A percentile compares a stretch with the other conserved stretches of the same genome.
phyloP scores from a whole-genome alignment of 2,888 invertebrate genomes.

The Drosophila macrospina region DNA sequence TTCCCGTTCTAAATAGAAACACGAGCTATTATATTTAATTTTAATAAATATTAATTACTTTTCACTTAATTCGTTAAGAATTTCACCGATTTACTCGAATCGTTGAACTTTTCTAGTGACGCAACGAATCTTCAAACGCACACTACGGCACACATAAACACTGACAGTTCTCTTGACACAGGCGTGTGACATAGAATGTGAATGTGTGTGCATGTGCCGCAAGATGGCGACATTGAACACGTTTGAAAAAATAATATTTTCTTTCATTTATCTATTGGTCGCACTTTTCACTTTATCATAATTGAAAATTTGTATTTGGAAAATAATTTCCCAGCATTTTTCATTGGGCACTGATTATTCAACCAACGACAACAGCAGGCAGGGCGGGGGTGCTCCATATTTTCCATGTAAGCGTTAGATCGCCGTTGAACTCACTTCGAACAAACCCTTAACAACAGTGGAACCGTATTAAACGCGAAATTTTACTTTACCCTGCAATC shows the following conservation, averaged over 20 bases:
- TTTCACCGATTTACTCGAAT: slow-evolving; percentile 34
- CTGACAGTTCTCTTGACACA: slow-evolving; percentile 55
- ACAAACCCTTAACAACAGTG: slow-evolving; percentile 85
- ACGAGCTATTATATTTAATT: slow-evolving; percentile 17
- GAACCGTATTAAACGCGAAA: slow-evolving; percentile 79
- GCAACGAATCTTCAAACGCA: slow-evolving; percentile 68
- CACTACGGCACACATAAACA: slow-evolving; percentile 37
- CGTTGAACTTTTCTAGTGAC: slow-evolving; percentile 65
- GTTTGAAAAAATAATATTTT: slow-evolving; percentile 58
- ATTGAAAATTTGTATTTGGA: slow-evolving; percentile 21
- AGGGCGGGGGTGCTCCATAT: slow-evolving; percentile 53
- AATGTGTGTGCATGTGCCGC: slow-evolving; percentile 62
- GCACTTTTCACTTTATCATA: slow-evolving; percentile 47
- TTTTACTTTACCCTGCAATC: slow-evolving; percentile 65
- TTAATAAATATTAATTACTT: slow-evolving; percentile 21
- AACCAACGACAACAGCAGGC: slow-evolving; percentile 59
- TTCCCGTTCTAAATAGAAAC: slow-evolving; percentile 14
- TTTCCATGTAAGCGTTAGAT: slow-evolving; percentile 41
- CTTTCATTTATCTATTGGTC: slow-evolving; percentile 38
- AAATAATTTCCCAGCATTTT: slow-evolving; percentile 41
- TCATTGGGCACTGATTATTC: slow-evolving; percentile 69
- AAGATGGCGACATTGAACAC: slow-evolving; percentile 73
- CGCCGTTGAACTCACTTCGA: slow-evolving; percentile 83
- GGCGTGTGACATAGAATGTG: slow-evolving; percentile 51
- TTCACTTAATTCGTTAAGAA: slow-evolving; percentile 31